Evolutionary conservation across 2,113 vertebrate genomes (phyloP).

Genomic region (Panthera leo): DNA sequence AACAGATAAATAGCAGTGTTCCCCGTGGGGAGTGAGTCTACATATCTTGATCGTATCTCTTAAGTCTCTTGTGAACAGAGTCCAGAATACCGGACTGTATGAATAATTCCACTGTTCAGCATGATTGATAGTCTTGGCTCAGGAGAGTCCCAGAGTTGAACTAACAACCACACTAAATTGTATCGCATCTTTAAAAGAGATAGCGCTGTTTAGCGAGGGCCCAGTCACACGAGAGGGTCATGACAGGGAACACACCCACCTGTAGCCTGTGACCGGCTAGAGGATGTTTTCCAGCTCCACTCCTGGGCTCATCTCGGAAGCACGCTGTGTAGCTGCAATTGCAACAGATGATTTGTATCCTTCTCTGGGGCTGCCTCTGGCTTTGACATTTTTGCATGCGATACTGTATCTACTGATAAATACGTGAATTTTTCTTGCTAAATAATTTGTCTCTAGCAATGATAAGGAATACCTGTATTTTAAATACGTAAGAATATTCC

Average conservation of each 20-base stretch:
- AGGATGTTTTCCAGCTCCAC: neutral
- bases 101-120: conserved; percentile 71
- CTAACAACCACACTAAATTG: conserved; percentile 76
- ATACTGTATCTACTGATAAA: conserved; percentile 52
- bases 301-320: neutral
- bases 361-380: neutral
- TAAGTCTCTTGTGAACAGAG: conserved; percentile 67
- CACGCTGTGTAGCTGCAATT: neutral
- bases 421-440: conserved; percentile 53
- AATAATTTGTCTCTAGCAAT: conserved; percentile 60
- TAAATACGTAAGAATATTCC: neutral
- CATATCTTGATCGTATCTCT: conserved; percentile 72
- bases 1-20: conserved; percentile 56
- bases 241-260: neutral
- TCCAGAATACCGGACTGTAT: conserved; percentile 56
- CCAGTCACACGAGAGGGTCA: conserved; percentile 43
- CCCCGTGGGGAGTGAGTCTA: conserved; percentile 54
- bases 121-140: conserved; percentile 79
- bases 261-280: neutral
- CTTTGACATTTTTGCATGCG: neutral
- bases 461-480: conserved; percentile 50
- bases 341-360: conserved; percentile 14
- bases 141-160: conserved; percentile 72
- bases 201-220: conserved; percentile 73
- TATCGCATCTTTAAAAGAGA: conserved; percentile 76